Percentiles rank a stretch among this genome's conserved stretches.
phyloP scores from a whole-genome alignment of 2,113 vertebrate species.

The Noturus placidus region DNA sequence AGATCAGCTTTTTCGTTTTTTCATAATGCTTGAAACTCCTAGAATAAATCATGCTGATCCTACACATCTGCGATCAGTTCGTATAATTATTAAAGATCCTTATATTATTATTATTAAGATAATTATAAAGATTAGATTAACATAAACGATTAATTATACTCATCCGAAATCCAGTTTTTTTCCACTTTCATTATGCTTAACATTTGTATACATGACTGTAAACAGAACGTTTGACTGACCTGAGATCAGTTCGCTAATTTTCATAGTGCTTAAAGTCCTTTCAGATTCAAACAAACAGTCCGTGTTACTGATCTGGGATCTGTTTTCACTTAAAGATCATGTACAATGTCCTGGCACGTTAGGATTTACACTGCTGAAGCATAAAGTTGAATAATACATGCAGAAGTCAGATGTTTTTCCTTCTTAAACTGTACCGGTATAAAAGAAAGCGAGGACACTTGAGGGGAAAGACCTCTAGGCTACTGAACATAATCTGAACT shows the following conservation, averaged over 20 bases:
- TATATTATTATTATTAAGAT: too few species aligned
- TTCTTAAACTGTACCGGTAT: too few species aligned
- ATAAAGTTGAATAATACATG: background rate
- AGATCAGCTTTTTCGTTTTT: background rate
- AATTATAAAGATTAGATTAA: too few species aligned
- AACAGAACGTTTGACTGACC: background rate
- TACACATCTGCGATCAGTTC: background rate
- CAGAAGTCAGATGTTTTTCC: background rate
- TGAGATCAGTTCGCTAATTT: background rate
- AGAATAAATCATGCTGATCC: background rate
- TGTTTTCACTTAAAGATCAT: background rate
- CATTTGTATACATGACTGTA: background rate
- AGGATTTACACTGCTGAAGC: background rate
- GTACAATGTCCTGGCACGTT: background rate
- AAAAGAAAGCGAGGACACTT: background rate
- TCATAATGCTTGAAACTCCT: background rate
- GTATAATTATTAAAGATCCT: background rate
- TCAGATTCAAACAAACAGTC: background rate
- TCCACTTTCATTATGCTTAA: background rate
- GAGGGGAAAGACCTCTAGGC: background rate
- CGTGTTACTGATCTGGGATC: background rate
- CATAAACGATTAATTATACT: background rate
- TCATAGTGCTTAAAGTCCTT: background rate
- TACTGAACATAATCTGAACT: background rate
- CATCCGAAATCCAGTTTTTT: too few species aligned